These are phyloP conservation scores for Spea multiplicata DNA, from an alignment of 2,113 vertebrate genomes.

Conservation along the genomic window DNA sequence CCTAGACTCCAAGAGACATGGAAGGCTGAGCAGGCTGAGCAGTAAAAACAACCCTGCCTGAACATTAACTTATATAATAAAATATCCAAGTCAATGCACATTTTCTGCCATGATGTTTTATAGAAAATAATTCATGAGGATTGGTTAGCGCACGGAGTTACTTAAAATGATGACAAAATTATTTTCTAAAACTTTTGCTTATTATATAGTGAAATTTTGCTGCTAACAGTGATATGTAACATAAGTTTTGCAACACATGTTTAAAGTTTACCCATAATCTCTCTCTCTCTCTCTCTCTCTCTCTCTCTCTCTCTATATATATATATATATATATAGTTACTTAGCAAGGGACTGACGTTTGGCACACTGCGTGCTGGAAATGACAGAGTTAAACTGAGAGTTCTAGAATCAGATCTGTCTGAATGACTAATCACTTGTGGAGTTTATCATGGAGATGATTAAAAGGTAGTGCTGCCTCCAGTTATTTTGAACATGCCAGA, in stretches of 20 bases:
- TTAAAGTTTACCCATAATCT: not conserved
- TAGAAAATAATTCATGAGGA: too few species aligned
- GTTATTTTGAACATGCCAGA: constrained; percentile 77
- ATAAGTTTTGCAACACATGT: not conserved
- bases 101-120: too few species aligned
- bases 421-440: constrained; percentile 38
- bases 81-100: too few species aligned
- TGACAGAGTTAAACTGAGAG: constrained; percentile 38
- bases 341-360: not conserved
- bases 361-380: not conserved
- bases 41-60: too few species aligned
- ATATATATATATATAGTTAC: not conserved
- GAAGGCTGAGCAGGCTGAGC: too few species aligned
- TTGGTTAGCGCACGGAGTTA: too few species aligned
- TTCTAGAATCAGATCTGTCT: constrained; percentile 3
- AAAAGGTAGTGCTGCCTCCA: constrained; percentile 56
- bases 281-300: not conserved
- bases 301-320: not conserved
- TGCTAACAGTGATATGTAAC: too few species aligned
- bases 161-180: too few species aligned
- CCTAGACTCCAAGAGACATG: too few species aligned
- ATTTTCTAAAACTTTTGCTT: too few species aligned
- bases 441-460: constrained; percentile 53
- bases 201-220: too few species aligned
- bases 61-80: too few species aligned